Percentiles rank a stretch among this genome's conserved stretches.
Conservation (phyloP, 2,888 invertebrate species). For the Theretra japonica region DNA sequence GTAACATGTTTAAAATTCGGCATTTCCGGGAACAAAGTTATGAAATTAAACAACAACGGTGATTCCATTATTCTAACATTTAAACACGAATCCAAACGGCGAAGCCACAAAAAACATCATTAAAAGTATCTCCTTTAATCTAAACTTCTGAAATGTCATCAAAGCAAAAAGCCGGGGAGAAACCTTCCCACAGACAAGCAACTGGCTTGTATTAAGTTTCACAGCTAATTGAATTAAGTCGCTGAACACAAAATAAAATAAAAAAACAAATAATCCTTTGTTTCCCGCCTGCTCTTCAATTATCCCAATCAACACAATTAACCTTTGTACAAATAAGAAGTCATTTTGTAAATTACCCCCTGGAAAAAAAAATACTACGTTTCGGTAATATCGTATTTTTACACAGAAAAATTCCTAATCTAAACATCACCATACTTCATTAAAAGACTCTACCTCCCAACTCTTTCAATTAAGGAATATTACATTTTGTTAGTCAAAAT, state of each 20-base stretch:
- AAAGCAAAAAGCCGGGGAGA: not conserved
- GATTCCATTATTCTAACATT: not conserved
- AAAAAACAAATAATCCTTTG: slow-evolving; percentile 15
- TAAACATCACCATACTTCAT: too few species aligned
- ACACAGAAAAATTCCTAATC: too few species aligned
- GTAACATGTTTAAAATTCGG: not conserved
- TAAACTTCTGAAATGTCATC: slow-evolving; percentile 21
- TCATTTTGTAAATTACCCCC: not conserved
- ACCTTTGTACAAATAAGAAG: not conserved
- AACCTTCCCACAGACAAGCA: not conserved
- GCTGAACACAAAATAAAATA: not conserved
- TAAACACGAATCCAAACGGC: not conserved
- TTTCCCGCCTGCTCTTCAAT: slow-evolving; percentile 22
- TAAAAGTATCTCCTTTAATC: slow-evolving; percentile 16
- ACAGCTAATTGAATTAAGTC: slow-evolving; percentile 9
- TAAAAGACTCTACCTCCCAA: too few species aligned
- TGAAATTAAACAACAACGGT: not conserved
- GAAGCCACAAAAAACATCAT: not conserved
- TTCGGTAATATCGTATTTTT: too few species aligned
- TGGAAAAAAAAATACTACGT: not conserved
- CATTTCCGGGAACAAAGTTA: not conserved
- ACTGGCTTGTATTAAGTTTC: not conserved
- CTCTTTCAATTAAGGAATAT: too few species aligned
- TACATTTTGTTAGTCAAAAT: too few species aligned
- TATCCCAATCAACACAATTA: slow-evolving; percentile 26